A percentile compares a stretch with the other conserved stretches of the same genome.
Conservation (phyloP, 2,888 invertebrate genomes). For the Apoderus coryli region DNA sequence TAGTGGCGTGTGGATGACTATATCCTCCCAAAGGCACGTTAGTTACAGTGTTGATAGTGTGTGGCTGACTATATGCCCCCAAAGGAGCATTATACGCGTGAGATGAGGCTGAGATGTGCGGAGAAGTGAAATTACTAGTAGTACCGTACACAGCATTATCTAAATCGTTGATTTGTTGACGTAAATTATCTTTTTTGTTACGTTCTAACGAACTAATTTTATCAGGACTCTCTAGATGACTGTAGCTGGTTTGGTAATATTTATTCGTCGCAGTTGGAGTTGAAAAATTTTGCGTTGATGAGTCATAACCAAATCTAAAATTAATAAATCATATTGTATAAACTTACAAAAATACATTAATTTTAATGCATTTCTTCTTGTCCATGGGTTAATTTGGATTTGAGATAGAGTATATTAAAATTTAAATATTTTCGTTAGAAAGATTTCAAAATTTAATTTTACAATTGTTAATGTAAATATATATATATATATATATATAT, state of each 20-base stretch:
- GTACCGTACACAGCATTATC: slow-evolving; percentile 28
- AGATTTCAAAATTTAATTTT: too few species aligned
- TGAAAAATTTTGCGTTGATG: slow-evolving; percentile 19
- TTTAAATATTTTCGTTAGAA: too few species aligned
- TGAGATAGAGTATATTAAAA: too few species aligned
- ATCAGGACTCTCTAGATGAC: slow-evolving; percentile 31
- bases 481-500: too few species aligned
- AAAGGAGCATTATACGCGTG: slow-evolving; percentile 12
- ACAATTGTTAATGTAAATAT: too few species aligned
- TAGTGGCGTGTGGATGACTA: neutral
- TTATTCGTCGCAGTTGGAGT: slow-evolving; percentile 16
- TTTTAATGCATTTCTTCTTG: too few species aligned
- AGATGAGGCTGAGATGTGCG: slow-evolving; percentile 12
- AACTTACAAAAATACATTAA: too few species aligned
- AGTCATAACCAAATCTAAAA: too few species aligned
- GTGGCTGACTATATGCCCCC: slow-evolving; percentile 4
- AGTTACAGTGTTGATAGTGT: too few species aligned
- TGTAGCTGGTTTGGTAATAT: slow-evolving; percentile 27
- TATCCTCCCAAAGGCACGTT: too few species aligned
- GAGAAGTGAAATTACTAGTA: slow-evolving; percentile 25
- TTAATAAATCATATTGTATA: too few species aligned
- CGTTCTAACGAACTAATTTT: slow-evolving; percentile 31
- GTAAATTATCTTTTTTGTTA: slow-evolving; percentile 22
- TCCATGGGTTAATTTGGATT: too few species aligned
- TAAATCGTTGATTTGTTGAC: slow-evolving; percentile 27